Conservation (phyloP, 2,113 vertebrate genomes). For the Malurus cyaneus region DNA sequence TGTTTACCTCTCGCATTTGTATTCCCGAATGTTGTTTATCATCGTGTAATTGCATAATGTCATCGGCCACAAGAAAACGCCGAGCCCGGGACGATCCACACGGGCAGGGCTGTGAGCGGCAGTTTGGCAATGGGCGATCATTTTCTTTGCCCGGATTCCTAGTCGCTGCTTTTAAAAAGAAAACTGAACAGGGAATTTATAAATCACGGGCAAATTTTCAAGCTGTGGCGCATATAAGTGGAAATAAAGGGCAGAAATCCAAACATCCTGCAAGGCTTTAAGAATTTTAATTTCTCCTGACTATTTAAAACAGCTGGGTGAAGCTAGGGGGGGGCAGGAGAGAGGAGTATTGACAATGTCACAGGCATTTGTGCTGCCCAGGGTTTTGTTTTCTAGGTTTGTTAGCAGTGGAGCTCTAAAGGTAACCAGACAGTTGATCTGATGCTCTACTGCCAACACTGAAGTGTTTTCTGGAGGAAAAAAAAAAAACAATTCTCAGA, state of each 20-base stretch:
- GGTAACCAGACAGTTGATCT: neutral
- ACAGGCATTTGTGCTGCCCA: neutral
- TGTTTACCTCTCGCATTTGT: constrained; percentile 81
- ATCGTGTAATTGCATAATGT: constrained; percentile 51
- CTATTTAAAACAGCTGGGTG: constrained; percentile 67
- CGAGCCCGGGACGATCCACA: neutral
- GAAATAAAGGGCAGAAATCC: constrained; percentile 65
- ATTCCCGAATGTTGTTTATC: constrained; percentile 68
- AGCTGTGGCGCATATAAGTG: constrained; percentile 19
- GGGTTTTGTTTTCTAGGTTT: constrained; percentile 20
- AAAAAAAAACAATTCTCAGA: neutral
- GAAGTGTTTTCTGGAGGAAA: neutral
- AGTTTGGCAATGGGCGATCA: constrained; percentile 17
- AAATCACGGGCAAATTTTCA: constrained; percentile 40
- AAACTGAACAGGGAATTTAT: constrained; percentile 33
- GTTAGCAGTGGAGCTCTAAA: neutral
- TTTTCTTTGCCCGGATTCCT: neutral
- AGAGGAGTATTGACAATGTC: neutral
- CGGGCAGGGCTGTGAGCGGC: neutral
- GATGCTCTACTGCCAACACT: neutral
- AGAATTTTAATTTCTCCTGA: constrained; percentile 57
- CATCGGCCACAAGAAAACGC: neutral
- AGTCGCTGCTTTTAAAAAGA: neutral
- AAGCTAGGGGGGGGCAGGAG: constrained; percentile 31
- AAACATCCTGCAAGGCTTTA: constrained; percentile 63